phyloP scores from a whole-genome alignment of 1,140 invertebrate species.

The Zaprionus nigranus region DNA sequence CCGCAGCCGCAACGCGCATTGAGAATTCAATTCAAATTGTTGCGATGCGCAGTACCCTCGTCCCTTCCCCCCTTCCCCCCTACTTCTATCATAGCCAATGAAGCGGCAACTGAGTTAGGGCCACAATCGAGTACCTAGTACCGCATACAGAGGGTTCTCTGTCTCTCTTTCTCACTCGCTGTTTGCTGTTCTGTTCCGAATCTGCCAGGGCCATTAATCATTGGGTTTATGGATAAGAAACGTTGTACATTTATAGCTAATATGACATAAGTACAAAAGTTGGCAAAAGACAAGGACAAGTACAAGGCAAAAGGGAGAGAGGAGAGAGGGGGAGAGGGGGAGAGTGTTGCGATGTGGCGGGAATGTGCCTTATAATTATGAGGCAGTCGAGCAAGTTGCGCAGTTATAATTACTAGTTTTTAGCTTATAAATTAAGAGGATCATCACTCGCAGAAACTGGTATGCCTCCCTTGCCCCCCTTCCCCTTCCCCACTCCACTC shows the following conservation, averaged over 20 bases:
- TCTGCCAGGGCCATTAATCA: constrained; percentile 73
- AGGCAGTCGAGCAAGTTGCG: constrained; percentile 61
- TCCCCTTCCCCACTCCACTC: background rate
- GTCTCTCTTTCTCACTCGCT: background rate
- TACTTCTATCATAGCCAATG: constrained; percentile 45
- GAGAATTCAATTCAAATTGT: constrained; percentile 57
- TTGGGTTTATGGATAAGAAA: constrained; percentile 59
- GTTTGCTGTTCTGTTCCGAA: constrained; percentile 10
- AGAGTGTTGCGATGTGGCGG: constrained; percentile 3
- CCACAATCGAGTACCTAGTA: constrained; percentile 14
- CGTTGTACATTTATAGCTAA: constrained; percentile 79
- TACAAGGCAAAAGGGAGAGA: constrained; percentile 2
- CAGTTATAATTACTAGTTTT: constrained; percentile 83
- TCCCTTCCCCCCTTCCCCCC: background rate
- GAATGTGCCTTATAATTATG: constrained; percentile 71
- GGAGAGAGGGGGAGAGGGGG: background rate
- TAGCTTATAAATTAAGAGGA: constrained; percentile 83
- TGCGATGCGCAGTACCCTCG: constrained; percentile 6
- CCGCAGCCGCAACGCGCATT: constrained; percentile 49
- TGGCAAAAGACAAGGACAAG: constrained; percentile 72
- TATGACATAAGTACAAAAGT: constrained; percentile 83
- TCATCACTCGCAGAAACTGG: constrained; percentile 79
- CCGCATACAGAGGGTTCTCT: constrained; percentile 30
- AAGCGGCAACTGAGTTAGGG: constrained; percentile 66
- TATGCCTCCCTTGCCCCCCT: constrained; percentile 27